Conservation (phyloP, 2,888 invertebrate species). For the Xylota segnis region DNA sequence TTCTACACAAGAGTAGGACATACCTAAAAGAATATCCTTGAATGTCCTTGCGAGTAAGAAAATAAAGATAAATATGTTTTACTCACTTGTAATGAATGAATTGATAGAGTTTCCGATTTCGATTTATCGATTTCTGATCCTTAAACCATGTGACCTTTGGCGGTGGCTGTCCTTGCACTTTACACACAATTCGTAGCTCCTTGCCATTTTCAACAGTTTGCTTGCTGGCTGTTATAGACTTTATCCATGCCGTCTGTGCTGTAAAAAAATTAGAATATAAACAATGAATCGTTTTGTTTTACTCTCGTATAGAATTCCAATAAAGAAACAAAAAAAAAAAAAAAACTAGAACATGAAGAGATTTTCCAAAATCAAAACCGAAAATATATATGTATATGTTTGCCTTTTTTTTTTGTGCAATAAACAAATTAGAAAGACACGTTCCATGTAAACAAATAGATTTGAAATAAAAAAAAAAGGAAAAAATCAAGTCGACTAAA, state of each 20-base stretch:
- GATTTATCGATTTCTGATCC: slow-evolving; percentile 87
- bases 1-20: too few relatives aligned
- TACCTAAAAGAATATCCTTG: too few relatives aligned
- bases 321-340: slow-evolving; percentile 59
- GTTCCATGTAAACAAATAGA: slow-evolving; percentile 68
- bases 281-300: slow-evolving; percentile 73
- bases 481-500: slow-evolving; percentile 32
- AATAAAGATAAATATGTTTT: too few relatives aligned
- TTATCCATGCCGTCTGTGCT: slow-evolving; percentile 85
- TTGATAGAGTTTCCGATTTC: slow-evolving; percentile 83
- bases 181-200: slow-evolving; percentile 89
- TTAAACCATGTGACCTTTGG: slow-evolving; percentile 94
- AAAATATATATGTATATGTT: slow-evolving; percentile 70
- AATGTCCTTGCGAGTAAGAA: too few relatives aligned
- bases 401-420: slow-evolving; percentile 77
- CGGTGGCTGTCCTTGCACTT: slow-evolving; percentile 90
- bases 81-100: slow-evolving; percentile 84
- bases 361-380: slow-evolving; percentile 62
- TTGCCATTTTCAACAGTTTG: slow-evolving; percentile 84
- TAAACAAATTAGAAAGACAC: slow-evolving; percentile 75
- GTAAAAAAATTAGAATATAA: slow-evolving; percentile 80
- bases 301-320: slow-evolving; percentile 50
- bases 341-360: slow-evolving; percentile 52
- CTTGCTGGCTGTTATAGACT: slow-evolving; percentile 81
- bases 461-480: slow-evolving; percentile 43